phyloP scores from a whole-genome alignment of 2,888 invertebrate species.

The Salticus scenicus region DNA sequence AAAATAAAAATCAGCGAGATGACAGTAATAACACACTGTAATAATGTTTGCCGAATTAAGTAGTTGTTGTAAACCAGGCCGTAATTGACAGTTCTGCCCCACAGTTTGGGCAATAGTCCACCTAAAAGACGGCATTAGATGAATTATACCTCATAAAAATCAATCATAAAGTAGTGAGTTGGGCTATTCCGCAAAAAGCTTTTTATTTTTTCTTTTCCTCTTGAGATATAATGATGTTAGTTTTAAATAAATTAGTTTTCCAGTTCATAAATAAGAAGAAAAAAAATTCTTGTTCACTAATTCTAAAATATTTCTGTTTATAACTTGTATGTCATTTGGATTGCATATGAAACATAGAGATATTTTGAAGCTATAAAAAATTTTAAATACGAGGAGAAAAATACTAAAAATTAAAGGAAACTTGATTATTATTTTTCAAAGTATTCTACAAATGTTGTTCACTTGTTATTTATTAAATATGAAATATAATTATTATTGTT shows the following conservation, averaged over 20 bases:
- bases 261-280: too few relatives aligned
- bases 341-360: too few relatives aligned
- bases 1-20: constrained; percentile 14
- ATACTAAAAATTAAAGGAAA: too few relatives aligned
- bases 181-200: neutral
- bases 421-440: too few relatives aligned
- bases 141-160: constrained; percentile 45
- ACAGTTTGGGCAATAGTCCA: constrained; percentile 36
- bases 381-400: too few relatives aligned
- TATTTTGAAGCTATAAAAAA: too few relatives aligned
- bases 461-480: too few relatives aligned
- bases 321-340: too few relatives aligned
- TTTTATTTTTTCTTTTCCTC: neutral
- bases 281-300: too few relatives aligned
- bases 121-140: constrained; percentile 47
- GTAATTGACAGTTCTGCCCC: constrained; percentile 67
- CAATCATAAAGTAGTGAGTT: constrained; percentile 14
- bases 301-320: too few relatives aligned
- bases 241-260: constrained; percentile 1
- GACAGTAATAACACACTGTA: constrained; percentile 40
- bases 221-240: neutral
- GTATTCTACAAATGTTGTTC: too few relatives aligned
- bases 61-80: constrained; percentile 64
- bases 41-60: constrained; percentile 54
- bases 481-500: too few relatives aligned